Base-by-base conservation (phyloP, 2,888 invertebrate species). In the Pammene aurita region DNA sequence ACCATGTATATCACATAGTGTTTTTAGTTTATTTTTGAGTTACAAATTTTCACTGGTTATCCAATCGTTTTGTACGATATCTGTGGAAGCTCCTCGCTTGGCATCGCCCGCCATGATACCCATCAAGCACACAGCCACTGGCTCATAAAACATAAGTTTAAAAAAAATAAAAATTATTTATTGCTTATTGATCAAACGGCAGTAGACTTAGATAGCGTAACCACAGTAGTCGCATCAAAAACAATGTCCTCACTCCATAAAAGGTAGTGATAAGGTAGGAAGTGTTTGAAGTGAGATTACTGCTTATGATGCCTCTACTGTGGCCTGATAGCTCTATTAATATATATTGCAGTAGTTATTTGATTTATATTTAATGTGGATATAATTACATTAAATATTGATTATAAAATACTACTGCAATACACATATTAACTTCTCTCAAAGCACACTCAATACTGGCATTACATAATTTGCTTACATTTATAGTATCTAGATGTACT, bases 171-270 rank as follows among this genome's bases (percentile, higher is more conserved):
- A 66, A 63, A 41, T 44, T 26, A 46, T 68, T 58, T 68, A 68
- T 68, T 68, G 68, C 68, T 68, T 58, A 63, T 35, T 63, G 44
- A 58, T 52, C 68, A 64, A 68, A 57, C 63, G 63, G 57, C 63
- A 68, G 68, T 26, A 67, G 56, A 63, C 50, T 57, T 62, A 63
- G 18, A 44, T 56, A 68, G 44, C 44, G 11, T 16, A 44, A 34
- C 50, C 62, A 41, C 41, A 52, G 38, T 41, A 62, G 50, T 52
- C 18, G 26, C 50, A 52, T 10, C n/a, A 52, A 9, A 38, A 38
- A 48, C n/a, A 62, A 5, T 48, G 26, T 7, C 7, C 26, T 26
- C 4, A 34, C 34, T 10, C 38, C 18, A 52, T 18, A 52, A 11
- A 11, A 50, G 18, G 35, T 52, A 18, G n/a, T 18, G 41, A 18